Conservation (phyloP, 2,888 invertebrate genomes). For the Tromatobia lineatoria region DNA sequence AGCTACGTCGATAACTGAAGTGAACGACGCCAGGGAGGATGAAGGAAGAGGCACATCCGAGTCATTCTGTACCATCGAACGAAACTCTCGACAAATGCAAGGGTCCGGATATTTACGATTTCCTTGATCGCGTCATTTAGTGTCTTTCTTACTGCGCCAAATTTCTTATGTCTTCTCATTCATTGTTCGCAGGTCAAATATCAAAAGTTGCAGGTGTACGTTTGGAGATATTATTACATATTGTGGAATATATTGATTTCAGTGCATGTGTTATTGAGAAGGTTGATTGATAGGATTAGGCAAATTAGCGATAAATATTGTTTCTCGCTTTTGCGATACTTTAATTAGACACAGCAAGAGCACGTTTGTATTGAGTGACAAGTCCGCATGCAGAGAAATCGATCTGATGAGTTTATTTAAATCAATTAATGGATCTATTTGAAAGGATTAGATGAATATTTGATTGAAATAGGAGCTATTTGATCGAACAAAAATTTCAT, state of each 20-base stretch:
- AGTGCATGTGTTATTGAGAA: no score
- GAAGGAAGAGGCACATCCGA: conserved; percentile 41
- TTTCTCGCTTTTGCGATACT: no score
- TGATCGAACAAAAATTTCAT: no score
- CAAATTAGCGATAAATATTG: no score
- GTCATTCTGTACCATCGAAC: conserved; percentile 54
- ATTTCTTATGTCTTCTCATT: conserved; percentile 15
- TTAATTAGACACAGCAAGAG: no score
- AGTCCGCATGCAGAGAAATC: no score
- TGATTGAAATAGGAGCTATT: no score
- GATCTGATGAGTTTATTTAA: no score
- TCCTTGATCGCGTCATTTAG: conserved; percentile 74
- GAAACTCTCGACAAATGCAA: conserved; percentile 79
- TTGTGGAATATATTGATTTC: background rate
- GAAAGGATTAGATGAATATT: no score
- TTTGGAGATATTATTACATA: background rate
- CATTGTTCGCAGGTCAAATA: background rate
- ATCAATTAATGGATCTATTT: no score
- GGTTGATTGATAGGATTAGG: no score
- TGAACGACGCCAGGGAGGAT: conserved; percentile 5
- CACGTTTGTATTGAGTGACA: no score
- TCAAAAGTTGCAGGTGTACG: background rate
- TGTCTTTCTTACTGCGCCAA: conserved; percentile 16
- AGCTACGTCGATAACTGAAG: conserved; percentile 52
- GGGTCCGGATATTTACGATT: conserved; percentile 79